Evolutionary conservation across 1,140 invertebrate genomes (phyloP), one percentile per base, ranked within the genome.

Genomic region (Drosophila grimshawi): DNA sequence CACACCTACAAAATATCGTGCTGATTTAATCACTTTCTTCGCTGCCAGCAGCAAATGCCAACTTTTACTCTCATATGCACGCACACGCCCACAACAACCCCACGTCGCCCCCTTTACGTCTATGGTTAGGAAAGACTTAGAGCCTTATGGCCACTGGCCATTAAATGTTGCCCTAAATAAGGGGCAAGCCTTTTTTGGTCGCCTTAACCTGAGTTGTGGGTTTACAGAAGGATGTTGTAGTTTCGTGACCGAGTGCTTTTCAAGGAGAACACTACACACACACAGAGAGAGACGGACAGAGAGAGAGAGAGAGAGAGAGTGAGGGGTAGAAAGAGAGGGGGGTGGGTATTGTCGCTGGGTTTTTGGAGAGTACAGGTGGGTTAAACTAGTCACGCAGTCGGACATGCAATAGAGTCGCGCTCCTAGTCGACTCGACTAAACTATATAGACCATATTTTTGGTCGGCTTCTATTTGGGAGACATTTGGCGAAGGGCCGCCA

Each of bases 1-100:
- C 83, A 86, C 83, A 88, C 83, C 85, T 88, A 88, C 85, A 88
- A 88, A 89, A 89, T 89, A 88, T 88, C 83, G 83, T 88, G 83
- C 83, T 88, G 83, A 88, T 88, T 88, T 88, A 88, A 88, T 88
- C 83, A 88, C 83, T 88, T 89, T 88, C 83, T 89, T 83, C 80
- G 85, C 71, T 73, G 81, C 66, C 71, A 88, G 48, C 75, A 79
- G 60, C 79, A 80, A 82, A 88, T 85, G 83, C 81, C 83, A 86
- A 86, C 82, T 86, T 79, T 72, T 73, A 81, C 83, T 77, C 83
- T 78, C 79, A 76, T 79, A 72, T 45, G 76, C 78, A 81, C 83
- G 68, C 83, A 81, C 83, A 70, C 55, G 55, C 62, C 39, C 41
- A 56, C 59, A 37, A 35, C 48, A 11, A n/a, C 10, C 4, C 33